phyloP scores from a whole-genome alignment of 2,797 vertebrate species.

The Chromis chromis region DNA sequence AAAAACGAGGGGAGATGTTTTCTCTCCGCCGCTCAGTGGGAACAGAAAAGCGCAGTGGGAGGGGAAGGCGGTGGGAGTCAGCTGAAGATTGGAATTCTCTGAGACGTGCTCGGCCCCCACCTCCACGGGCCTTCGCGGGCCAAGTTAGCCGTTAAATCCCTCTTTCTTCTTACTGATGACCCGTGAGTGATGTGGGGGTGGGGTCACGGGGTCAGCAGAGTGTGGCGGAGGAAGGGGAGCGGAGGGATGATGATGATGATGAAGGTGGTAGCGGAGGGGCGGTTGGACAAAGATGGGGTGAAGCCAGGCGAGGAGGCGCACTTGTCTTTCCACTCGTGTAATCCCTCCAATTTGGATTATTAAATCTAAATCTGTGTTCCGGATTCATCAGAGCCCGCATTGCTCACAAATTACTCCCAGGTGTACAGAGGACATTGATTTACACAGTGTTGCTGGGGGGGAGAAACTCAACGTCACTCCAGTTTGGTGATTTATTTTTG shows the following conservation, averaged over 20 bases:
- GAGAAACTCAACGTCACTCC: conserved; percentile 22
- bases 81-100: conserved; percentile 66
- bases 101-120: conserved; percentile 59
- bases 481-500: background rate
- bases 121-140: conserved; percentile 57
- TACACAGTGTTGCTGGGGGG: conserved; percentile 5
- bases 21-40: conserved; percentile 56
- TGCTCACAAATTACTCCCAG: conserved; percentile 76
- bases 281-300: conserved; percentile 15
- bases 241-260: conserved; percentile 28
- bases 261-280: conserved; percentile 17
- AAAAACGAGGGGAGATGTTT: conserved; percentile 60
- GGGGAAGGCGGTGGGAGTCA: conserved; percentile 25
- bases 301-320: conserved; percentile 52
- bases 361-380: conserved; percentile 73
- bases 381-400: conserved; percentile 72
- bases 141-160: conserved; percentile 81
- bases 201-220: conserved; percentile 72
- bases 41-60: conserved; percentile 65
- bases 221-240: conserved; percentile 20
- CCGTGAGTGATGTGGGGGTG: conserved; percentile 76
- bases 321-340: conserved; percentile 76
- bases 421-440: conserved; percentile 54
- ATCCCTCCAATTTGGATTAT: conserved; percentile 81
- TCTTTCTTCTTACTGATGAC: conserved; percentile 81